A percentile compares a stretch with the other conserved stretches of the same genome.
Conservation (phyloP, 2,888 invertebrate species). For the Crioceris asparagi region DNA sequence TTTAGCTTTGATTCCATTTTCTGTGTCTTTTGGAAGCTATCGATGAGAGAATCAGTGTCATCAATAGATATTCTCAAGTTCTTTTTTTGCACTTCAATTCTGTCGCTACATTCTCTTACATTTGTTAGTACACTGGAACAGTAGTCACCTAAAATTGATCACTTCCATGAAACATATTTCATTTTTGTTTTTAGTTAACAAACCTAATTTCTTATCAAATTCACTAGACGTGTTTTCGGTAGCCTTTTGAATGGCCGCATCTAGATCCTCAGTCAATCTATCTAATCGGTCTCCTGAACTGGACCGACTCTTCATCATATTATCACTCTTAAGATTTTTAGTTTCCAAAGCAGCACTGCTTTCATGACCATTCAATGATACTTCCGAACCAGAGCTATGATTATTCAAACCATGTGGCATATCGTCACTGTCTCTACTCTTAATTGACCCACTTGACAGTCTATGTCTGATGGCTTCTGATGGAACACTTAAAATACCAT, state of each 20-base stretch:
- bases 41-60: slow-evolving; percentile 42
- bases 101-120: slow-evolving; percentile 24
- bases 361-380: neutral
- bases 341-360: neutral
- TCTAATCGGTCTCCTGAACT: slow-evolving; percentile 14
- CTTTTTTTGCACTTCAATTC: slow-evolving; percentile 43
- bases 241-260: slow-evolving; percentile 24
- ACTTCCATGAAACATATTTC: neutral
- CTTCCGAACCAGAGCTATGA: slow-evolving; percentile 10
- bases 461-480: slow-evolving; percentile 48
- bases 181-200: neutral
- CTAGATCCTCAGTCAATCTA: slow-evolving; percentile 17
- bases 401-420: slow-evolving; percentile 4
- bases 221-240: slow-evolving; percentile 23
- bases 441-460: slow-evolving; percentile 40
- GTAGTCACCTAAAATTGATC: slow-evolving; percentile 18
- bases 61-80: slow-evolving; percentile 39
- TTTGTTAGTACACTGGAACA: slow-evolving; percentile 26
- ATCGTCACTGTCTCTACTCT: slow-evolving; percentile 16
- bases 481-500: slow-evolving; percentile 40
- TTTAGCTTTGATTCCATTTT: slow-evolving; percentile 41
- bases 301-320: slow-evolving; percentile 5
- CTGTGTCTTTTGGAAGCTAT: slow-evolving; percentile 43
- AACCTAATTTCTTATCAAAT: slow-evolving; percentile 26
- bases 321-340: neutral